Evolutionary conservation across 2,113 vertebrate genomes (phyloP), one percentile per base, ranked within the genome.

Genomic region (Pagrus major): DNA sequence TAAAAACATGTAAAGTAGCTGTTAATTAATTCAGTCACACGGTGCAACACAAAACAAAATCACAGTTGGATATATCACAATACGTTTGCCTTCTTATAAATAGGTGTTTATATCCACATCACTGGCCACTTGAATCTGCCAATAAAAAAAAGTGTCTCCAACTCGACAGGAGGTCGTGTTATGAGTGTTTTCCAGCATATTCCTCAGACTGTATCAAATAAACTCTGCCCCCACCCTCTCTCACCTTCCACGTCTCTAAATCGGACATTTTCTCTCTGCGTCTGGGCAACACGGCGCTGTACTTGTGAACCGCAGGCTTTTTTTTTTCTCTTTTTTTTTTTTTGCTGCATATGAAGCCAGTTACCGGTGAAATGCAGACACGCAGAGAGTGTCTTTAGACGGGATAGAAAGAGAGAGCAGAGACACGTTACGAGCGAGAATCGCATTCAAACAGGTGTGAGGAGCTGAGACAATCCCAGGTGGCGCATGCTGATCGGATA

Each of bases 371-470:
- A 20, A 46, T 71, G 71, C 76, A 67, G 87, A 76, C 33, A 29
- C 14, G 21, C n/a, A 3, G 12, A 25, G 15, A 23, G 51, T 51
- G 20, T 51, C 23, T 25, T 49, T 73, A 55, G 39, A 61, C 23
- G 71, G 82, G 83, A 84, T 69, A 44, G 65, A 68, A 35, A 27
- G n/a, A 42, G 14, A 23, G 69, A 71, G 56, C 60, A 64, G 71
- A 47, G n/a, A 15, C 3, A 54, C 76, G 46, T 82, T 78, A 76
- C 68, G 77, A 67, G 80, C 67, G 87, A 80, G 81, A 76, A 81
- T 86, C 91, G 81, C 91, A 95, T 94, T 95, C 94, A 94, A 95
- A 95, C 95, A 95, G 95, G 95, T 95, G 95, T 93, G 94, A 90
- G 85, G 88, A 90, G 85, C 78, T 33, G 89, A 61, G 67, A 80